These are phyloP conservation scores for Saguinus midas DNA, from an alignment of 2,113 vertebrate species.

Conservation along the genomic window DNA sequence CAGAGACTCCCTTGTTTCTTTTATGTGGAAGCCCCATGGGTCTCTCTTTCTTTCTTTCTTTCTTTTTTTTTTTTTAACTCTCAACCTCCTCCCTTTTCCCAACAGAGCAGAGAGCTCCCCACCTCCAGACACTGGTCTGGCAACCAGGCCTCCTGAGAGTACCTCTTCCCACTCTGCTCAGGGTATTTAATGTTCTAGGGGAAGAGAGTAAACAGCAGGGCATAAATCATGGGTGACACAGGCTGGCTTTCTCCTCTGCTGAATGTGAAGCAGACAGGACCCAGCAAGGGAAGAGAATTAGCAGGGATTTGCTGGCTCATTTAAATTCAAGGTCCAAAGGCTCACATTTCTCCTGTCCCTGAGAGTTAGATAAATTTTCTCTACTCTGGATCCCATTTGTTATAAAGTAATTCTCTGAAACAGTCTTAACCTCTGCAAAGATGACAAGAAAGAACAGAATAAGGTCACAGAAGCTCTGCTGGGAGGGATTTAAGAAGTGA, in stretches of 20 bases:
- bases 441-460: slow-evolving; percentile 23
- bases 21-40: not conserved
- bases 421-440: not conserved
- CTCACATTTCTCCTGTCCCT: slow-evolving; percentile 21
- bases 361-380: slow-evolving; percentile 52
- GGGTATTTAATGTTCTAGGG: slow-evolving; percentile 67
- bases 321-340: slow-evolving; percentile 56
- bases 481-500: slow-evolving; percentile 14
- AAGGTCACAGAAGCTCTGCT: not conserved
- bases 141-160: slow-evolving; percentile 62
- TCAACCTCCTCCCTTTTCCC: slow-evolving; percentile 12
- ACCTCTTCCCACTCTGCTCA: slow-evolving; percentile 48
- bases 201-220: slow-evolving; percentile 59
- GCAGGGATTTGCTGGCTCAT: slow-evolving; percentile 65
- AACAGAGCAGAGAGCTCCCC: slow-evolving; percentile 2
- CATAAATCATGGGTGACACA: slow-evolving; percentile 70
- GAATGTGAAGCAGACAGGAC: slow-evolving; percentile 51
- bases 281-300: slow-evolving; percentile 62
- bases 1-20: slow-evolving; percentile 67
- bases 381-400: slow-evolving; percentile 37
- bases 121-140: slow-evolving; percentile 22
- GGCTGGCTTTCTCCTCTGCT: slow-evolving; percentile 60
- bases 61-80: not conserved
- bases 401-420: slow-evolving; percentile 57
- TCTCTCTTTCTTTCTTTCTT: not conserved